Base-by-base conservation (phyloP, 1,140 invertebrate genomes). In the Drosophila parvula region DNA sequence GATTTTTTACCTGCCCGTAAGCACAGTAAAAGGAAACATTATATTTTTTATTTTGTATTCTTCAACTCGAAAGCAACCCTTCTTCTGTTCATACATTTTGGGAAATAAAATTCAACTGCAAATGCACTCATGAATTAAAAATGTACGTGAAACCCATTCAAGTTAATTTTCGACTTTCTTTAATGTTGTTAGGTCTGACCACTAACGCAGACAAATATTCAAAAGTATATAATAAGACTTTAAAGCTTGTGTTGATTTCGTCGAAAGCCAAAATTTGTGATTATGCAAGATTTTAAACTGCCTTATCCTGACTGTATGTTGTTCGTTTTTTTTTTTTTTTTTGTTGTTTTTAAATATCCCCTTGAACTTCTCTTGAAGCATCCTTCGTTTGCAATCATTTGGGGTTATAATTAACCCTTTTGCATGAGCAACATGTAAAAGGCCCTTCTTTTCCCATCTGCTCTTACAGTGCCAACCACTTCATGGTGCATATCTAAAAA, bases 351-450 rank as follows among this genome's bases (percentile, higher is more conserved):
- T 11, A 30, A 55, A 64, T 43, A 56, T 71, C 22, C 67, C 27
- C 55, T 75, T 75, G 18, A 56, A 51, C 41, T 44, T 32, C 32
- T 16, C 32, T 30, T 69, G 38, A 69, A 69, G 61, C 47, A 67
- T 67, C 28, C 60, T 56, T 61, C 43, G 44, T 56, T 55, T 77
- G 75, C 71, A 88, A 78, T 59, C 28, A 56, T 47, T 68, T 70
- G 30, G 73, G 60, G 79, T 74, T 62, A 65, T 89, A 88, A 84
- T 88, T 88, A 88, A 84, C 84, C 84, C 84, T 84, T 73, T 47
- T 88, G 83, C 83, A 82, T 73, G 75, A 69, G 63, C 71, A 73
- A 81, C 75, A 82, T 85, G 79, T 74, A 79, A 81, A 68, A 85
- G 81, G 62, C 45, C 47, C 34, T 64, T 30, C 22, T 51, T 16